Evolutionary conservation across 2,797 vertebrate genomes (phyloP).

Genomic region (Pangasius macronema): DNA sequence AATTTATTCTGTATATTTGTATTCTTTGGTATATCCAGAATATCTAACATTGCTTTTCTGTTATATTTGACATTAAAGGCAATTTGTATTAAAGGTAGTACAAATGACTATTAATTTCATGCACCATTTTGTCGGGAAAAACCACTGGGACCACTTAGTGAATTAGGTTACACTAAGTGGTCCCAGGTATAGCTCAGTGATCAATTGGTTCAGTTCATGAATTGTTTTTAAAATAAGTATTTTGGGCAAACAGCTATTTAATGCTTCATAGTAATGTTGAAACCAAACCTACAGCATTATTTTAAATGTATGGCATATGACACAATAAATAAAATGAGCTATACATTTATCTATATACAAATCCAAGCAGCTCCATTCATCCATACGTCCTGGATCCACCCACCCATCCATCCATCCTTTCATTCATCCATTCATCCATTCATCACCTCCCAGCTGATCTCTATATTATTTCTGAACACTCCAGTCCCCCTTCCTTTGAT

Average conservation of each 20-base stretch:
- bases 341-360: background rate
- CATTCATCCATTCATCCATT: background rate
- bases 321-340: background rate
- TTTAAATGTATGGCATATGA: background rate
- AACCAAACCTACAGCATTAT: background rate
- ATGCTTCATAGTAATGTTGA: background rate
- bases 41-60: background rate
- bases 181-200: background rate
- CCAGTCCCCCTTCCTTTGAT: constrained; percentile 86
- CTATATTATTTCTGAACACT: constrained; percentile 93
- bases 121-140: background rate
- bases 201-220: background rate
- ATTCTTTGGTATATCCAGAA: background rate
- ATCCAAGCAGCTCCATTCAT: background rate
- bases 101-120: background rate
- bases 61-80: background rate
- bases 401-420: constrained; percentile 14
- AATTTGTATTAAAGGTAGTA: background rate
- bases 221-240: background rate
- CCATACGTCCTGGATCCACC: background rate
- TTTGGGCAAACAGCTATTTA: background rate
- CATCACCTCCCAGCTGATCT: constrained; percentile 95
- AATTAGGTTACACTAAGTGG: background rate
- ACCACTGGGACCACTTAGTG: background rate
- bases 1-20: background rate